These are phyloP conservation scores for Bergia puertoricense DNA, from an alignment of 92 coral and sea anemone genomes.

Conservation along the genomic window DNA sequence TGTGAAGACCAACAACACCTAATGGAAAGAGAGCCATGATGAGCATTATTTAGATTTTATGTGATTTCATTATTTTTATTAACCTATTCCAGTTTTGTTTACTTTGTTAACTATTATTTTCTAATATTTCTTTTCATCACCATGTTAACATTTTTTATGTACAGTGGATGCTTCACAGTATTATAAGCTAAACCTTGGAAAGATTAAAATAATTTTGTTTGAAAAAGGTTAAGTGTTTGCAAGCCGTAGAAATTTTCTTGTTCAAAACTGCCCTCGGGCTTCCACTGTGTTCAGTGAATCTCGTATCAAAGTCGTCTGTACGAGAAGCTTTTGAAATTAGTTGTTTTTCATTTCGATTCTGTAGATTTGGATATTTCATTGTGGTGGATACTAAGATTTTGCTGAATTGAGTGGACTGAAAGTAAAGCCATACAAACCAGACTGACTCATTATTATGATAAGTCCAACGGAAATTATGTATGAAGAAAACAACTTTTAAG, in stretches of 20 bases:
- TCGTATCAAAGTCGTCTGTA: background rate
- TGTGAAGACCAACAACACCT: background rate
- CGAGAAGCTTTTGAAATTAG: background rate
- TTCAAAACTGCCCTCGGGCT: too few species aligned
- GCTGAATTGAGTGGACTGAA: background rate
- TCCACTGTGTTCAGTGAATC: background rate
- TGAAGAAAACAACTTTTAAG: background rate
- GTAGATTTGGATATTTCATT: background rate
- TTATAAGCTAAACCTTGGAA: background rate
- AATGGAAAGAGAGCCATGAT: background rate
- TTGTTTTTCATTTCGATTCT: background rate
- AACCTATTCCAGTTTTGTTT: too few species aligned
- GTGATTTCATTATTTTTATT: background rate
- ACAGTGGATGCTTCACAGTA: background rate
- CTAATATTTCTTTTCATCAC: background rate
- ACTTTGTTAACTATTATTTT: background rate
- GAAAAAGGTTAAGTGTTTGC: background rate
- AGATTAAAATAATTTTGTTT: background rate
- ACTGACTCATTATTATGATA: background rate
- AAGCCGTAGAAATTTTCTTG: too few species aligned
- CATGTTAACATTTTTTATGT: background rate
- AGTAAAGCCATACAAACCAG: background rate
- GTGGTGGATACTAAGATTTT: background rate
- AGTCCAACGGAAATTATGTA: background rate
- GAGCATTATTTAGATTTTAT: too few species aligned